Percentiles rank a stretch among this genome's conserved stretches.
Conservation (phyloP, 2,113 vertebrate species). For the Chaetodon auriga region DNA sequence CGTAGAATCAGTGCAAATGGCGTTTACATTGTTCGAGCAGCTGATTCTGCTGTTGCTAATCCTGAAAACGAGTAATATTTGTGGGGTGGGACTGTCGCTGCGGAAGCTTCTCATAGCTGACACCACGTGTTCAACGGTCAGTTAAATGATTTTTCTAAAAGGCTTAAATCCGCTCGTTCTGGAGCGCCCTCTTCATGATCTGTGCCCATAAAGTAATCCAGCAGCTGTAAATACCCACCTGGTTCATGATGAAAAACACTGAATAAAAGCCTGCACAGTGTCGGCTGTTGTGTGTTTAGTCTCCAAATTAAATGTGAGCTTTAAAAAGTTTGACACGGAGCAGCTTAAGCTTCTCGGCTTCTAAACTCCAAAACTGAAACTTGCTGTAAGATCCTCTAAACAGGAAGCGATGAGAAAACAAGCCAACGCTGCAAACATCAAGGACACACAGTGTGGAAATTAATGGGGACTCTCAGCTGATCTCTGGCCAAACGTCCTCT, state of each 20-base stretch:
- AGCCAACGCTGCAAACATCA: not conserved
- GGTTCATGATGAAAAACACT: not conserved
- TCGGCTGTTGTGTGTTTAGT: not conserved
- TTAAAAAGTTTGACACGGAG: not conserved
- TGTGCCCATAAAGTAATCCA: not conserved
- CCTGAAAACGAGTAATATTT: not conserved
- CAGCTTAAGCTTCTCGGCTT: not conserved
- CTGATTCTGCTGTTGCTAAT: no score
- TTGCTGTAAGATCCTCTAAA: not conserved
- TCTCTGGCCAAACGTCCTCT: not conserved
- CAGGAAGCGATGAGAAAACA: not conserved
- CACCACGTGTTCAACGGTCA: not conserved
- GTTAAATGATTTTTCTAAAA: not conserved
- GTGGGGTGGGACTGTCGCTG: no score
- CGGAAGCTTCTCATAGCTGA: not conserved
- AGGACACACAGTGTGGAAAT: not conserved
- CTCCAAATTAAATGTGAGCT: not conserved
- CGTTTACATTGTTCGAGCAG: not conserved
- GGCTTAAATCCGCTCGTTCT: not conserved
- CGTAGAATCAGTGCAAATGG: slow-evolving; percentile 2
- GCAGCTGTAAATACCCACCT: not conserved
- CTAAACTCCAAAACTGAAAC: not conserved
- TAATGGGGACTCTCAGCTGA: not conserved
- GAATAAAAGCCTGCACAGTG: not conserved
- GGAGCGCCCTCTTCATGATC: not conserved